Evolutionary conservation across 2,797 vertebrate genomes (phyloP), one percentile per base, ranked within the genome.

Genomic region (Sebastes goodei): DNA sequence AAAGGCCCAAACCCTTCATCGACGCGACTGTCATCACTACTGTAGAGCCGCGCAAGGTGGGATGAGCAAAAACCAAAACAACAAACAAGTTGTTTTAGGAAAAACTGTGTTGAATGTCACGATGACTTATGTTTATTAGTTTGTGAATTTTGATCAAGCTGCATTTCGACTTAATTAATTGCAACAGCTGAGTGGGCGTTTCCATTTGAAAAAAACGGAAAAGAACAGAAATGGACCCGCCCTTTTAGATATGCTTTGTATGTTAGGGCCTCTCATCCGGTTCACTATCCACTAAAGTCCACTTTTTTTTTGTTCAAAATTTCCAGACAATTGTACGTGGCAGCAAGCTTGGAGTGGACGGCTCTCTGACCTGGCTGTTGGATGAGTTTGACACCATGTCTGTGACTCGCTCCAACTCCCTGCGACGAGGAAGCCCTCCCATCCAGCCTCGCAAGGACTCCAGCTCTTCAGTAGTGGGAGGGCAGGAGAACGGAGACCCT

Each of bases 301-400:
- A 53, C 1, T 10, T 6, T 20, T 20, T 27, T 12, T 21, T 38
- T 6, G 25, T 2, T 21, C 1, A 4, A 29, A 81, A 17, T 80
- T 14, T 86, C 15, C 91, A 99, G 97, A 96, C 95, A 66, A 99
- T 99, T 46, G 98, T 99, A 4, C 95, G 98, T 6, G 98, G 98
- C 89, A 97, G 93, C 92, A 98, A 97, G 91, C 88, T 97, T 1
- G 93, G 94, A 17, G 95, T 91, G 65, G 98, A 98, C 15, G 97
- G 97, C 71, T 97, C 97, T 20, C 94, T 99, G 63, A 96, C 97
- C 0, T 97, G 98, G 97, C 96, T 99, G 66, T 89, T 99, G 85
- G 98, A 98, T 12, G 97, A 98, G 89, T 98, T 98, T 82, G 97
- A 98, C 91, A 96, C 94, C 82, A 98, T 99, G 97, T 99, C 98